phyloP scores from a whole-genome alignment of 2,888 invertebrate genomes.

The Nephrotoma flavescens region DNA sequence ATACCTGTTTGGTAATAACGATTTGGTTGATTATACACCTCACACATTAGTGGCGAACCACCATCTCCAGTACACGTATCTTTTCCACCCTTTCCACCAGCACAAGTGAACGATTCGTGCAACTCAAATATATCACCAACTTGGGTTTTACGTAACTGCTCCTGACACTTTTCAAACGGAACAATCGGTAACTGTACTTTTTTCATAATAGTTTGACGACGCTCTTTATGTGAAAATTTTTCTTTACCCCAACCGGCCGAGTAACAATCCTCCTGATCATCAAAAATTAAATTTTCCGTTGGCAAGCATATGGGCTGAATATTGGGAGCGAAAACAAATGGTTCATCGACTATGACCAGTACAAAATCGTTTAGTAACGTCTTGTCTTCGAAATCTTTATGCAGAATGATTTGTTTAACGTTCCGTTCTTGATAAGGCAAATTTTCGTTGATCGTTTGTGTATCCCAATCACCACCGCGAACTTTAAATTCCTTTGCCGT shows the following conservation, averaged over 20 bases:
- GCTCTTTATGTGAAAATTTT: slow-evolving; percentile 31
- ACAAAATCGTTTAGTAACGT: slow-evolving; percentile 63
- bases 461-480: slow-evolving; percentile 73
- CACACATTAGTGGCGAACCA: slow-evolving; percentile 64
- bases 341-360: slow-evolving; percentile 44
- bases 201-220: slow-evolving; percentile 47
- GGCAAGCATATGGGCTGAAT: slow-evolving; percentile 57
- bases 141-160: slow-evolving; percentile 43
- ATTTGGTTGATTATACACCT: slow-evolving; percentile 35
- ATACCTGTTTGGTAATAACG: slow-evolving; percentile 61
- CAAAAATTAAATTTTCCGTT: slow-evolving; percentile 28
- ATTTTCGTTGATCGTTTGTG: slow-evolving; percentile 53
- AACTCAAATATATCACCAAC: slow-evolving; percentile 34
- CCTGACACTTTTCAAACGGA: slow-evolving; percentile 32
- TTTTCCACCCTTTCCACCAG: slow-evolving; percentile 57
- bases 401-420: slow-evolving; percentile 40
- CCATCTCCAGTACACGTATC: slow-evolving; percentile 74
- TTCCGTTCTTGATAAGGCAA: slow-evolving; percentile 53
- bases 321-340: slow-evolving; percentile 47
- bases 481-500: slow-evolving; percentile 27
- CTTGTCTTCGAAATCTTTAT: slow-evolving; percentile 45
- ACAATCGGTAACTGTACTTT: slow-evolving; percentile 59
- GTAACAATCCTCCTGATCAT: slow-evolving; percentile 19
- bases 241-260: slow-evolving; percentile 30
- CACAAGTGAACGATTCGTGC: slow-evolving; percentile 46